Evolutionary conservation across 1,140 invertebrate species (phyloP).

Genomic region (Euura saliciscinereae): DNA sequence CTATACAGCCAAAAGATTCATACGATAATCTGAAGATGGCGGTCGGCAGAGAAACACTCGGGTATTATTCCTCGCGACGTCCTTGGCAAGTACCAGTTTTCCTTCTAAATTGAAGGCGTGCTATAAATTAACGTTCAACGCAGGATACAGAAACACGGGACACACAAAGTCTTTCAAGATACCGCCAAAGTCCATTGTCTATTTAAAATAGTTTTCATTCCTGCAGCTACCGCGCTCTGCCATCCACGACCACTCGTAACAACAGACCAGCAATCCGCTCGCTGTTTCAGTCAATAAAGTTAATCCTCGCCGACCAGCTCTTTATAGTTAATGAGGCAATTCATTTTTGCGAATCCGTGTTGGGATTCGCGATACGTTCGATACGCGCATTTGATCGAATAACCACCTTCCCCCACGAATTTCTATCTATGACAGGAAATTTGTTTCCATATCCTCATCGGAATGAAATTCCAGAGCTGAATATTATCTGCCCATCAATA

Average conservation of each 20-base stretch:
- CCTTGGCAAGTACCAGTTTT: neutral
- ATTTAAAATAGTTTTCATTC: slow-evolving; percentile 16
- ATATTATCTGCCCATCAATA: no score
- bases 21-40: no score
- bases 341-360: slow-evolving; percentile 3
- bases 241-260: slow-evolving; percentile 3
- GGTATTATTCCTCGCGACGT: neutral
- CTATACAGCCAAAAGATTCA: no score
- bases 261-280: neutral
- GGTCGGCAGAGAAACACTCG: neutral
- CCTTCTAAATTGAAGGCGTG: slow-evolving; percentile 3
- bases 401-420: no score
- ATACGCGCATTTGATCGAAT: no score
- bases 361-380: no score
- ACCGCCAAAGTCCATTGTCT: slow-evolving; percentile 13
- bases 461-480: no score
- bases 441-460: no score
- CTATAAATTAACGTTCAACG: slow-evolving; percentile 7
- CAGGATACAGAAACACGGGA: neutral
- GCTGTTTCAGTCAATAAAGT: slow-evolving; percentile 14
- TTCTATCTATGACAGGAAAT: no score
- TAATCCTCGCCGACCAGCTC: slow-evolving; percentile 1
- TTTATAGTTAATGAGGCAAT: slow-evolving; percentile 12
- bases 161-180: slow-evolving; percentile 3
- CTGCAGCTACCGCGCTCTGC: neutral